Percentiles rank a stretch among this genome's conserved stretches.
These are phyloP conservation scores for Proisotoma minuta DNA, from an alignment of 2,888 invertebrate genomes.

Conservation along the genomic window DNA sequence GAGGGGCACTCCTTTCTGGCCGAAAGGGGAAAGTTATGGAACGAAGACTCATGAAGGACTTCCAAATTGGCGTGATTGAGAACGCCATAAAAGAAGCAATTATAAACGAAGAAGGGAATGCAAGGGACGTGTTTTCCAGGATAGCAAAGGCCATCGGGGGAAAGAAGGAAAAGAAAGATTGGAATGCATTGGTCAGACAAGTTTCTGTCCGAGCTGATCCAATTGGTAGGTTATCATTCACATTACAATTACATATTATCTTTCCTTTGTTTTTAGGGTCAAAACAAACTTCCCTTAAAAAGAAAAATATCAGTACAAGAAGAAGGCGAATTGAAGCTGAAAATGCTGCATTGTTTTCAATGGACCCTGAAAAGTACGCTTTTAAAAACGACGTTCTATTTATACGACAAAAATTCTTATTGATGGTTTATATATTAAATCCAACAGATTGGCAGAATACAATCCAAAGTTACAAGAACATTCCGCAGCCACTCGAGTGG, in stretches of 20 bases:
- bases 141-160: constrained; percentile 75
- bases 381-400: not conserved
- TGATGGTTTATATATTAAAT: not conserved
- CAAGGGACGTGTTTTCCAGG: constrained; percentile 73
- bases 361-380: constrained; percentile 54
- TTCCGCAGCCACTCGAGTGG: constrained; percentile 72
- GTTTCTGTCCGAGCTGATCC: constrained; percentile 64
- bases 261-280: no score
- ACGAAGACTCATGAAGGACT: constrained; percentile 77
- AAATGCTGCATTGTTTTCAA: constrained; percentile 58
- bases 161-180: constrained; percentile 63
- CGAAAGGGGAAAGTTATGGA: constrained; percentile 83
- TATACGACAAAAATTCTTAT: not conserved
- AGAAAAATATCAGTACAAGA: constrained; percentile 59
- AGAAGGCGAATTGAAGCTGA: constrained; percentile 66
- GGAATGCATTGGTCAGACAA: constrained; percentile 72
- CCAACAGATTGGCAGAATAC: constrained; percentile 61
- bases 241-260: no score
- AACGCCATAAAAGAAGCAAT: constrained; percentile 71
- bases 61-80: constrained; percentile 84
- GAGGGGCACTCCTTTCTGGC: constrained; percentile 68
- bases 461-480: constrained; percentile 73
- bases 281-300: constrained; percentile 37
- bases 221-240: no score
- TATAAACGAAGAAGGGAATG: constrained; percentile 61